Evolutionary conservation across 2,888 invertebrate species (phyloP).

Genomic region (Hesperia comma): DNA sequence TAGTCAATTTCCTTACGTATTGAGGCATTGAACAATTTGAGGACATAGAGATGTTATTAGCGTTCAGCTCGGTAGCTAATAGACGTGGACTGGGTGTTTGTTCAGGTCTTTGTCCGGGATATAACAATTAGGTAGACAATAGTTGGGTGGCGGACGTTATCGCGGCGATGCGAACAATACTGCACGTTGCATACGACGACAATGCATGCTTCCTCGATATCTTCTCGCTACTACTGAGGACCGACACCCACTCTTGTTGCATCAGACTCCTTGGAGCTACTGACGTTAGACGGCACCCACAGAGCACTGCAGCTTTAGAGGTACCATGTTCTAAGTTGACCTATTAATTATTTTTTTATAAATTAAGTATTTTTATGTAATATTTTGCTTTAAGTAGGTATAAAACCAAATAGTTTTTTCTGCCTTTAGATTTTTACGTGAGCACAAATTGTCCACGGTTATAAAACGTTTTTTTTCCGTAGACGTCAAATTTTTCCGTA

Average conservation of each 20-base stretch:
- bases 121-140: slow-evolving; percentile 79
- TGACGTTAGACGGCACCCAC: slow-evolving; percentile 50
- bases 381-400: too few relatives aligned
- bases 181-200: slow-evolving; percentile 51
- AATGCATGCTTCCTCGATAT: slow-evolving; percentile 80
- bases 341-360: too few relatives aligned
- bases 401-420: too few relatives aligned
- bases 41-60: slow-evolving; percentile 79
- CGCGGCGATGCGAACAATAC: slow-evolving; percentile 65
- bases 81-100: slow-evolving; percentile 65
- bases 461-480: too few relatives aligned
- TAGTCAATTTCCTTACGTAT: slow-evolving; percentile 79
- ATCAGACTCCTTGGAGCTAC: slow-evolving; percentile 62
- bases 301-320: slow-evolving; percentile 41
- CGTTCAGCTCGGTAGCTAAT: slow-evolving; percentile 76
- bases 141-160: slow-evolving; percentile 66
- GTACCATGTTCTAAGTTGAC: neutral
- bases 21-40: slow-evolving; percentile 72
- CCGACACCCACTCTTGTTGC: slow-evolving; percentile 73
- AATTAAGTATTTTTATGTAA: too few relatives aligned
- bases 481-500: too few relatives aligned
- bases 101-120: slow-evolving; percentile 78
- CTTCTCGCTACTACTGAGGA: slow-evolving; percentile 74
- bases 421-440: too few relatives aligned
- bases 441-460: too few relatives aligned